Conservation (phyloP, 2,113 vertebrate genomes). For the Thamnophis sirtalis region DNA sequence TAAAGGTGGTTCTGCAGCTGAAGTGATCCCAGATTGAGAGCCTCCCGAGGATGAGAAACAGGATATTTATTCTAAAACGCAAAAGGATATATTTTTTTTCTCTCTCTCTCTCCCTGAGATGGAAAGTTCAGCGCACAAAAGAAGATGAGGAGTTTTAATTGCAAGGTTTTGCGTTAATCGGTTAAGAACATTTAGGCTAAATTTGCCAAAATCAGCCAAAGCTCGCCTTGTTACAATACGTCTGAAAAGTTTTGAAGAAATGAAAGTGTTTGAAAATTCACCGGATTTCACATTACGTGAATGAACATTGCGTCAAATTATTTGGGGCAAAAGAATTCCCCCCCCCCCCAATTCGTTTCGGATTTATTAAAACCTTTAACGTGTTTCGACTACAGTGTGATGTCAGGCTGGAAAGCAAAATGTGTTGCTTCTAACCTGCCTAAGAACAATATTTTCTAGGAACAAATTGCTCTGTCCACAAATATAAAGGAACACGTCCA, state of each 20-base stretch:
- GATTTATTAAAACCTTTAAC: not conserved
- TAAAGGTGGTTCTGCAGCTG: constrained; percentile 85
- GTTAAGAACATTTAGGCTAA: not conserved
- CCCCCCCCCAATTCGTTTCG: not conserved
- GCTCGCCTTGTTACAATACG: fast-evolving
- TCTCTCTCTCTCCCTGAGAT: not conserved
- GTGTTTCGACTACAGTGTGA: not conserved
- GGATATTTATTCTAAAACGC: not conserved
- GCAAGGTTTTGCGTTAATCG: not conserved
- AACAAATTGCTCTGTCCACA: not conserved
- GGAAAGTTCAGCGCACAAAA: not conserved
- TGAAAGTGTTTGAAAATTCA: not conserved
- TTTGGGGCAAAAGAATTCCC: not conserved
- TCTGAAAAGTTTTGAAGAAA: fast-evolving
- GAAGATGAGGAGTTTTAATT: constrained; percentile 12
- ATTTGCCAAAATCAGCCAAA: not conserved
- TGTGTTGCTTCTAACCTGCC: not conserved
- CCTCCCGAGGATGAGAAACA: not conserved
- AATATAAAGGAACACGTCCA: not conserved
- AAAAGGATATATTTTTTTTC: not conserved
- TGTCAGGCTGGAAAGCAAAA: not conserved
- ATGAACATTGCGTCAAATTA: constrained; percentile 12
- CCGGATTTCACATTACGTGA: not conserved
- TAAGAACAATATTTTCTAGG: not conserved
- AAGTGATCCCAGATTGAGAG: constrained; percentile 67